Percentiles rank a stretch among this genome's conserved stretches.
phyloP scores from a whole-genome alignment of 2,888 invertebrate genomes.

The Mesoligia furuncula region DNA sequence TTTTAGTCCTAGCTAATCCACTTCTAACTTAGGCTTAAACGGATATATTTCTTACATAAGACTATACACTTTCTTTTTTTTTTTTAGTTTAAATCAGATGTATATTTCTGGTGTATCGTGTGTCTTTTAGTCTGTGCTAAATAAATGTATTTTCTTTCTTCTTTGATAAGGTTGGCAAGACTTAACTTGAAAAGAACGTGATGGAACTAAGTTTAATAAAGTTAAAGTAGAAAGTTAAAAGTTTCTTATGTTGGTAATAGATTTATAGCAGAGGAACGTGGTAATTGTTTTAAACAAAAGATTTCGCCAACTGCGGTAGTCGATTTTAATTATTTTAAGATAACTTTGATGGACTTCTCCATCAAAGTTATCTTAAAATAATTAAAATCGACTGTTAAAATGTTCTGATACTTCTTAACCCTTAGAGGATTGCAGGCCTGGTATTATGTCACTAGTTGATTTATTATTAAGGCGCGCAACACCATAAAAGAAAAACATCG shows the following conservation, averaged over 20 bases:
- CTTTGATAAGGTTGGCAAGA: conserved; percentile 23
- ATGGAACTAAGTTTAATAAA: conserved; percentile 51
- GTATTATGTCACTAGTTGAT: too few relatives aligned
- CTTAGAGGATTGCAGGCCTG: too few relatives aligned
- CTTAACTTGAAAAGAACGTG: conserved; percentile 56
- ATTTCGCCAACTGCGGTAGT: not conserved
- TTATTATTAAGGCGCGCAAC: too few relatives aligned
- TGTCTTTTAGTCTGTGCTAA: too few relatives aligned
- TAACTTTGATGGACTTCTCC: not conserved
- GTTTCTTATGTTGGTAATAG: conserved; percentile 46
- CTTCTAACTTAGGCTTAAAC: conserved; percentile 34
- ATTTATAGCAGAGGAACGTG: conserved; percentile 51
- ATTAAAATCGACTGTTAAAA: too few relatives aligned
- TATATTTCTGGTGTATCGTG: too few relatives aligned
- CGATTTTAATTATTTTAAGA: conserved; percentile 9
- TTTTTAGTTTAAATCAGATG: too few relatives aligned
- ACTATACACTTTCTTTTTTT: too few relatives aligned
- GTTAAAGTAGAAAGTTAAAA: conserved; percentile 54
- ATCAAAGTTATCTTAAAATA: too few relatives aligned
- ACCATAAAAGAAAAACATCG: too few relatives aligned
- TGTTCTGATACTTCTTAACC: not conserved
- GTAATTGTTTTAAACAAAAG: conserved; percentile 42
- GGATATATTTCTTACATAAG: not conserved
- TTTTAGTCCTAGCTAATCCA: conserved; percentile 12
- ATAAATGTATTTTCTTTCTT: too few relatives aligned